Evolutionary conservation across 2,888 invertebrate species (phyloP), one percentile per base, ranked within the genome.

Genomic region (Drosophila tanythrix): DNA sequence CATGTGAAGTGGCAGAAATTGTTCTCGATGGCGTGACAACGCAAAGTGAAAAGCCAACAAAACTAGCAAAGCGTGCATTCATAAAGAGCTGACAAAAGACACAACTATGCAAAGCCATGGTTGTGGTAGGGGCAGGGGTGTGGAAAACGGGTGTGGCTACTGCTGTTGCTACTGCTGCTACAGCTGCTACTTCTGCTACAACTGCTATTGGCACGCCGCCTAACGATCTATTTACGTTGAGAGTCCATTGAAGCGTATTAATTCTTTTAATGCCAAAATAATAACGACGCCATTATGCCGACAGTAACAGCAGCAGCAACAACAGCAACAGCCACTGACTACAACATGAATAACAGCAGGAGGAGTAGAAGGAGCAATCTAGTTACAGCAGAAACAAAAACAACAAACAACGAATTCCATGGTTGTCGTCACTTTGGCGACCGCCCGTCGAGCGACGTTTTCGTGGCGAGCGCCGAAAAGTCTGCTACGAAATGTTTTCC

Each of bases 281-380:
- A 87, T 87, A 90, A 87, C 88, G 88, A 87, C 86, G 86, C 90
- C 86, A 90, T 88, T 90, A 87, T 90, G 89, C 87, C 87, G 75
- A 70, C 60, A 50, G 69, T 72, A 72, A 65, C 64, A 84, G 63
- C 73, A 64, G 62, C 64, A 81, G 21, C 61, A 62, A 29, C 55
- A 66, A 33, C 67, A 31, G 29, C 43, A 57, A 33, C 50, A 50
- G 33, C 29, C 21, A 25, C 46, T 7, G 46, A 46, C 46, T 15
- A 15, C 15, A 46, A 46, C 46, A 46, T 46, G 46, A 46, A 46
- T 25, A 46, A 46, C 46, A 46, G 46, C 21, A 46, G 46, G 7
- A 25, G 46, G 21, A 46, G 21, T 21, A 43, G 21, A 13, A 21
- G 43, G n/a, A 36, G n/a, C 52, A 70, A 57, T 43, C 46, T 62